phyloP scores from a whole-genome alignment of 1,140 invertebrate genomes.

The Drosophila funebris region DNA sequence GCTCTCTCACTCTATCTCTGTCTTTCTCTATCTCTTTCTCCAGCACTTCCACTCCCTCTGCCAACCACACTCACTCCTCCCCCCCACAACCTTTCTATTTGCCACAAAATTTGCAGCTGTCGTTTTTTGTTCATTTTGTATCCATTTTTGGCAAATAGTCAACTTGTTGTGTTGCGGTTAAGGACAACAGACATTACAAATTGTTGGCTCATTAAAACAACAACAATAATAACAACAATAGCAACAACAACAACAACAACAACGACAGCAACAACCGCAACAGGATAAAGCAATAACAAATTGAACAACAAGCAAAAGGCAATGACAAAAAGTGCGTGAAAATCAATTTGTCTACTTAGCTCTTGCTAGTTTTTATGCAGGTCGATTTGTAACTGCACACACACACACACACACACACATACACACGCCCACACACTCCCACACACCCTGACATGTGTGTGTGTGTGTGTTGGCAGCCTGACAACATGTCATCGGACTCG shows the following conservation, averaged over 20 bases:
- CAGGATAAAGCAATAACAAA: slow-evolving; percentile 20
- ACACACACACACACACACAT: too few species aligned
- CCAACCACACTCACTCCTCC: too few species aligned
- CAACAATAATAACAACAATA: slow-evolving; percentile 10
- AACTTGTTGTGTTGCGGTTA: slow-evolving; percentile 24
- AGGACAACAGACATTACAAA: slow-evolving; percentile 37
- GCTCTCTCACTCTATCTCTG: too few species aligned
- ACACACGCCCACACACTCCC: too few species aligned
- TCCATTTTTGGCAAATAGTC: slow-evolving; percentile 36
- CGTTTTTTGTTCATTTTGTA: slow-evolving; percentile 14
- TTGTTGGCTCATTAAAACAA: slow-evolving; percentile 41
- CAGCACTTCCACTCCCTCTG: background rate
- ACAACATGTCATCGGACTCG: slow-evolving; percentile 17
- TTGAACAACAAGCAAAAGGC: slow-evolving; percentile 28
- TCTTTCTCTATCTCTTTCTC: background rate
- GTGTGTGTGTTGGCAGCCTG: slow-evolving; percentile 24
- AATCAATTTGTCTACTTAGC: slow-evolving; percentile 51
- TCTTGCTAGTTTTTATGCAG: slow-evolving; percentile 42
- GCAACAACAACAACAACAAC: slow-evolving; percentile 11
- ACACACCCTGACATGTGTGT: too few species aligned
- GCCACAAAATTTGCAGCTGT: slow-evolving; percentile 19
- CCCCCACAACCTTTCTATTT: background rate
- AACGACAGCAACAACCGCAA: slow-evolving; percentile 11
- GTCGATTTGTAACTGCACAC: slow-evolving; percentile 11
- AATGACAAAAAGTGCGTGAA: slow-evolving; percentile 50